Conservation (phyloP, 1,140 invertebrate genomes). For the Saxidomus purpurata region DNA sequence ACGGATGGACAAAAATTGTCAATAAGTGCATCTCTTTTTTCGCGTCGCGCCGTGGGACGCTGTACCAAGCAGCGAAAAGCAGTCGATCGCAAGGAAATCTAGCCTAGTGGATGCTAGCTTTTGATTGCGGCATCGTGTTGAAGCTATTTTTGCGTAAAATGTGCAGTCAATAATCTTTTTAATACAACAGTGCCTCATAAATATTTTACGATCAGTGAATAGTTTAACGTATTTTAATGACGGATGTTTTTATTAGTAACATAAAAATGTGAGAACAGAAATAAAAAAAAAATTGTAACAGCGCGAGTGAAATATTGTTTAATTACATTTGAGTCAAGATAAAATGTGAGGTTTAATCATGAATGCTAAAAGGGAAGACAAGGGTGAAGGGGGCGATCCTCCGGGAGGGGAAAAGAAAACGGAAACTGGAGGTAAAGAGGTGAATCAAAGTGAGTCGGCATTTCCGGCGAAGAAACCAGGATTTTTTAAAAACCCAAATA, state of each 20-base stretch:
- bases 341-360: not conserved
- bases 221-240: too few species aligned
- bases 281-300: not conserved
- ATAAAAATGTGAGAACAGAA: too few species aligned
- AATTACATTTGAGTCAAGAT: not conserved
- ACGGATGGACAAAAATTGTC: conserved; percentile 23
- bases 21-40: conserved; percentile 33
- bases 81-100: conserved; percentile 8
- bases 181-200: too few species aligned
- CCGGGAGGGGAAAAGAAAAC: not conserved
- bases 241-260: too few species aligned
- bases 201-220: too few species aligned
- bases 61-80: not conserved
- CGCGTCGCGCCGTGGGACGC: not conserved
- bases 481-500: conserved; percentile 21
- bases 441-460: not conserved
- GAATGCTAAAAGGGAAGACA: not conserved
- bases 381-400: not conserved
- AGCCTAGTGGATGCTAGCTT: not conserved
- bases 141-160: not conserved
- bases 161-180: not conserved
- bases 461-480: conserved; percentile 19
- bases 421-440: not conserved
- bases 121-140: not conserved
- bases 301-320: not conserved